These are phyloP conservation scores for Porites evermanni DNA, from an alignment of 92 coral and sea anemone genomes.

Conservation along the genomic window DNA sequence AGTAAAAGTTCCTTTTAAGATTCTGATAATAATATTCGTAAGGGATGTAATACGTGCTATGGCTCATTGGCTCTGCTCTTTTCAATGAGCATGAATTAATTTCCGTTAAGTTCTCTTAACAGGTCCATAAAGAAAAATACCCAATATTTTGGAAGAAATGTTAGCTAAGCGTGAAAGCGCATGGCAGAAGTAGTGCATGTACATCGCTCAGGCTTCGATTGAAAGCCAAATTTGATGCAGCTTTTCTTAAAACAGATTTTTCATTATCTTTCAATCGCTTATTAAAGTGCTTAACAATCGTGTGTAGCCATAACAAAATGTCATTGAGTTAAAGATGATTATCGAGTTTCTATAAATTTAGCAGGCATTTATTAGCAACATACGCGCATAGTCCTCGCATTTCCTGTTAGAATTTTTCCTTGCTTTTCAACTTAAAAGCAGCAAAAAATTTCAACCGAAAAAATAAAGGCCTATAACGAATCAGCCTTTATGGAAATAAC, in stretches of 20 bases:
- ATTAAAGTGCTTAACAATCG: neutral
- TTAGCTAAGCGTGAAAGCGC: neutral
- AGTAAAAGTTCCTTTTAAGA: constrained; percentile 11
- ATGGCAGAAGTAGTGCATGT: no score
- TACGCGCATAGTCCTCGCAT: no score
- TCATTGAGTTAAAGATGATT: neutral
- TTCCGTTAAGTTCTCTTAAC: neutral
- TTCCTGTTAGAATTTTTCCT: no score
- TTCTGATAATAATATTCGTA: constrained; percentile 25
- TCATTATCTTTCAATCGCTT: neutral
- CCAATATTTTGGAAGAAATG: neutral
- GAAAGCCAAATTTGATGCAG: no score
- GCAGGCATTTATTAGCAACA: no score
- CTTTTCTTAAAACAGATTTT: no score
- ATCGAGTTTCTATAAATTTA: neutral
- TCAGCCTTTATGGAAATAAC: no score
- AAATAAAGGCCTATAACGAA: no score
- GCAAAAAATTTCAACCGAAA: no score
- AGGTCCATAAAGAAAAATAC: neutral
- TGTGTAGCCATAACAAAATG: neutral
- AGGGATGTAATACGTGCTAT: neutral
- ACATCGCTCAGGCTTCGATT: no score
- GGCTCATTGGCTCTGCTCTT: constrained; percentile 2
- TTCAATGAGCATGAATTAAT: neutral
- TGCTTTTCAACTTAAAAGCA: no score